These are phyloP conservation scores for Eulemur albifrons DNA, from an alignment of 2,797 vertebrate genomes.

Conservation along the genomic window DNA sequence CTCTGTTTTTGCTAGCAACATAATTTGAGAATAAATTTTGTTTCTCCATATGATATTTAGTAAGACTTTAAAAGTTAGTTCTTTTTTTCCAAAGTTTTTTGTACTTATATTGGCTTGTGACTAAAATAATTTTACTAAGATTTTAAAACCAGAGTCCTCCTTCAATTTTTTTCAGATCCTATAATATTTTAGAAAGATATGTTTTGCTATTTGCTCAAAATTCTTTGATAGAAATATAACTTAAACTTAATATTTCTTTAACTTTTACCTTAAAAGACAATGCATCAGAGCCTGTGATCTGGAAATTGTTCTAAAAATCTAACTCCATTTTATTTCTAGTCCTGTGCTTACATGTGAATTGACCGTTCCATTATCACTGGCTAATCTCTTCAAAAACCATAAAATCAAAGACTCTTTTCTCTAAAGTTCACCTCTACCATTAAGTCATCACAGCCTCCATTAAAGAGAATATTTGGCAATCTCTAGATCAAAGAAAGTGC, in stretches of 20 bases:
- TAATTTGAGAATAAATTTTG: not conserved
- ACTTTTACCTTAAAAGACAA: not conserved
- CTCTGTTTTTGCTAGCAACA: not conserved
- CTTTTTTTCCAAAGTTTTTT: not conserved
- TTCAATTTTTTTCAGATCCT: not conserved
- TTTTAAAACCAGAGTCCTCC: not conserved
- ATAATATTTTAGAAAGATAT: not conserved
- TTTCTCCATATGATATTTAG: not conserved
- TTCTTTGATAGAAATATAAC: not conserved
- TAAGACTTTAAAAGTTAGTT: not conserved
- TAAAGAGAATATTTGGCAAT: not conserved
- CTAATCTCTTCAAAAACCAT: not conserved
- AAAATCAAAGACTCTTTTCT: constrained; percentile 5
- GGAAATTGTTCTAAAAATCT: not conserved
- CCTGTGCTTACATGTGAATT: not conserved
- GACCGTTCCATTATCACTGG: not conserved
- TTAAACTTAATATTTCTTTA: not conserved
- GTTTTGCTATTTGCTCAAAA: not conserved
- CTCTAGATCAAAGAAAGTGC: constrained; percentile 29
- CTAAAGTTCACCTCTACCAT: not conserved
- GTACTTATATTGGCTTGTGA: not conserved
- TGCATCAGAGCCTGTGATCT: not conserved
- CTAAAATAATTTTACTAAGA: not conserved
- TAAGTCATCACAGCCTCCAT: not conserved
- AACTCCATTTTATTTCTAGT: not conserved